Evolutionary conservation across 2,113 vertebrate species (phyloP), one percentile per base, ranked within the genome.

Genomic region (Zosterops lateralis): DNA sequence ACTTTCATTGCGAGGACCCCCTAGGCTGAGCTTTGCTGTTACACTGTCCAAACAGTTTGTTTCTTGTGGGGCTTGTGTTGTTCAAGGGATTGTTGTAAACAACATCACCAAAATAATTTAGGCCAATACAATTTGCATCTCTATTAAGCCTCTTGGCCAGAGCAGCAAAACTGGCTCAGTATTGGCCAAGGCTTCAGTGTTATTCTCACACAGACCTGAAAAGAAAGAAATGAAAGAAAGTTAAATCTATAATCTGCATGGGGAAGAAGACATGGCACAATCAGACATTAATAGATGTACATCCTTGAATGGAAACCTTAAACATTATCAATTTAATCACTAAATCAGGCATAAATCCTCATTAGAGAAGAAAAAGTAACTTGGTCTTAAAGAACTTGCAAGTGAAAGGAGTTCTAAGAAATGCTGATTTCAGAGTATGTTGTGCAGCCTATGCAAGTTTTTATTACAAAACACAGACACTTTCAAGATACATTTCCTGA

Each of bases 371-470:
- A 74, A 88, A 88, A 92, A 44, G n/a, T 57, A 84, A 71, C 58
- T 82, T 0, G 3, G 29, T 85, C 83, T 68, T 68, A 42, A 80
- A 76, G 60, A 88, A n/a, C 83, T 84, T 74, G 60, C 68, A 95
- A 93, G 51, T 86, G 26, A 88, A 94, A 81, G 65, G 21, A 80
- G 29, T 48, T 78, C 73, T 88, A 71, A 60, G 72, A 94, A 96
- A 94, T 85, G 79, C 76, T 93, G 76, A 83, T 90, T 81, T 88
- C 62, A 56, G 72, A 75, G 31, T 51, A 50, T 38, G 19, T 71
- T 90, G 74, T 78, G 40, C 64, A 88, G 85, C 38, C 72, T 58
- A 25, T 65, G 65, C 38, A 79, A 93, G 44, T 65, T 87, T 48
- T 72, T 70, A 84, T 86, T 67, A 56, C 40, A 56, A 82, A 84